A percentile compares a stretch with the other conserved stretches of the same genome.
Evolutionary conservation across 2,888 invertebrate species (phyloP).

Genomic region (Flabesymbios commensalis): DNA sequence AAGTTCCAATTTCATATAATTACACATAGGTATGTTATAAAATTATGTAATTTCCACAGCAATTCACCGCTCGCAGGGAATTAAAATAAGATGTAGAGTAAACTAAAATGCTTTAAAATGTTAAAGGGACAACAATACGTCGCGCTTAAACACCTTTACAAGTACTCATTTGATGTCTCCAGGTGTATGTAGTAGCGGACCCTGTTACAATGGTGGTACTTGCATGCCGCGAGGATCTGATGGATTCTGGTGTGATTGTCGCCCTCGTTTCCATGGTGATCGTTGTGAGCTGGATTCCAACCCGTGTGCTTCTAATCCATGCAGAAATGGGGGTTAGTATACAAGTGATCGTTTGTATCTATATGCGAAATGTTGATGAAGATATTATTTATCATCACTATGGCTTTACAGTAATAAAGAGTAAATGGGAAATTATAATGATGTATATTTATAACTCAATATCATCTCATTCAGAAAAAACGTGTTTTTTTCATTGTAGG

Average conservation of each 20-base stretch:
- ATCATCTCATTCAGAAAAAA: too few relatives aligned
- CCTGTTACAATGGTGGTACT: slow-evolving; percentile 78
- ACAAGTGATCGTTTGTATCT: background rate
- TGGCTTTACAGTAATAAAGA: background rate
- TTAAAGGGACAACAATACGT: too few relatives aligned
- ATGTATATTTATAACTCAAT: too few relatives aligned
- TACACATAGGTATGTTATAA: too few relatives aligned
- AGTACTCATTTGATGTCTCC: slow-evolving; percentile 7
- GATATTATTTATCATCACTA: background rate
- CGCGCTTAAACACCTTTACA: too few relatives aligned
- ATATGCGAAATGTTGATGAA: background rate
- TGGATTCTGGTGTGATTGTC: slow-evolving; percentile 77
- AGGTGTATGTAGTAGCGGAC: slow-evolving; percentile 68
- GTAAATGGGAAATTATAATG: too few relatives aligned
- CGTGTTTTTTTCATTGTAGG: too few relatives aligned
- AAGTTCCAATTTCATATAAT: too few relatives aligned
- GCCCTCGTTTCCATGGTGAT: slow-evolving; percentile 75
- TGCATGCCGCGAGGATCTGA: slow-evolving; percentile 65
- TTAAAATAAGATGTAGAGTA: too few relatives aligned
- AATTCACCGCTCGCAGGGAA: too few relatives aligned
- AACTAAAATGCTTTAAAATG: too few relatives aligned
- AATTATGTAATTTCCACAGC: too few relatives aligned
- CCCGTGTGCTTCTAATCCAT: slow-evolving; percentile 34
- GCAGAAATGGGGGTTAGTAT: slow-evolving; percentile 27
- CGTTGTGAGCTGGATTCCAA: slow-evolving; percentile 78